phyloP scores from a whole-genome alignment of 1,140 invertebrate genomes.

The Drosophila hydei region DNA sequence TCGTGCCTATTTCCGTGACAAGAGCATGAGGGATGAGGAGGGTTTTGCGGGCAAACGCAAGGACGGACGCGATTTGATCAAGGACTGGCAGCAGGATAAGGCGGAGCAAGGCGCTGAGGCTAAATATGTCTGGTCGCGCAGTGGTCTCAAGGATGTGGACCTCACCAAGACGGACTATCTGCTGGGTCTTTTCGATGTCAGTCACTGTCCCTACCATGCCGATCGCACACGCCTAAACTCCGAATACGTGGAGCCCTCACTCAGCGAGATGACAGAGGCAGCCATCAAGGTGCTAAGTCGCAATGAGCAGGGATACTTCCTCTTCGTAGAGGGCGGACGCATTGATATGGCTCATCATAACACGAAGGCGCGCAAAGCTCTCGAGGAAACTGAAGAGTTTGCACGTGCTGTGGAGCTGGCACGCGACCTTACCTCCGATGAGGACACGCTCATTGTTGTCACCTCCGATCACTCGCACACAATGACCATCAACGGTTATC shows the following conservation, averaged over 20 bases:
- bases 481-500: constrained; percentile 89
- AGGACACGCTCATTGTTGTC: constrained; percentile 91
- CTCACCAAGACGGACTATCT: constrained; percentile 88
- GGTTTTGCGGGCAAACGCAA: constrained; percentile 86
- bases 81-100: constrained; percentile 88
- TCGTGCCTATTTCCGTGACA: constrained; percentile 87
- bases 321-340: constrained; percentile 94
- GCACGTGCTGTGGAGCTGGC: constrained; percentile 90
- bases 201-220: constrained; percentile 84
- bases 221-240: constrained; percentile 84
- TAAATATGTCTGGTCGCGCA: constrained; percentile 87
- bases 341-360: constrained; percentile 94
- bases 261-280: constrained; percentile 93
- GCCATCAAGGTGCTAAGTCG: constrained; percentile 91
- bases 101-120: constrained; percentile 85
- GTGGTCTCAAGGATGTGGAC: constrained; percentile 86
- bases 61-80: constrained; percentile 87
- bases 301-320: constrained; percentile 93
- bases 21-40: constrained; percentile 87
- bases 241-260: constrained; percentile 86
- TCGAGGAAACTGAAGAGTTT: constrained; percentile 91
- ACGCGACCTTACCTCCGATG: constrained; percentile 87
- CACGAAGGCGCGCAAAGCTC: constrained; percentile 89
- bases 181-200: constrained; percentile 86
- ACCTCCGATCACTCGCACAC: constrained; percentile 94